Evolutionary conservation across 2,888 invertebrate species (phyloP).

Genomic region (Chymomyza fuscimana): DNA sequence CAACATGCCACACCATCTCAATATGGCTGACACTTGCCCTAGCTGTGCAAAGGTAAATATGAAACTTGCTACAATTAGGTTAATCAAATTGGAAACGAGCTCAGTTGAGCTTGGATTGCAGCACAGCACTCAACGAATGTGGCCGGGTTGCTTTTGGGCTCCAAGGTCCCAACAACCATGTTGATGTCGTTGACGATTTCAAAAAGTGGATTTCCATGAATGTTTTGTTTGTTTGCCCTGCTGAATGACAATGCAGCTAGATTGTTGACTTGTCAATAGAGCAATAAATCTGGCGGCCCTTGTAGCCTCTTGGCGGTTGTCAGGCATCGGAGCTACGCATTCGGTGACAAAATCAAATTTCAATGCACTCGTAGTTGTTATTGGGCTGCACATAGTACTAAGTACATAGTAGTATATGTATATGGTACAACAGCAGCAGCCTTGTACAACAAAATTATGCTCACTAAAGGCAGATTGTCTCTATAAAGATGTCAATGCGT

Average conservation of each 20-base stretch:
- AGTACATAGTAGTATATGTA: not conserved
- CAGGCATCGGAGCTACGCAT: not conserved
- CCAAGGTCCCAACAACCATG: not conserved
- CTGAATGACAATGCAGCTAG: not conserved
- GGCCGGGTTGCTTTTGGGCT: not conserved
- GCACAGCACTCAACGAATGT: not conserved
- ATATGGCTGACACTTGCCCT: conserved; percentile 95
- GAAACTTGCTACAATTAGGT: conserved; percentile 27
- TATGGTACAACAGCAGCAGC: not conserved
- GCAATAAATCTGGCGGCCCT: conserved; percentile 54
- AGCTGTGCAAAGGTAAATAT: conserved; percentile 88
- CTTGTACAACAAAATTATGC: conserved; percentile 37
- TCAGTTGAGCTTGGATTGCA: not conserved
- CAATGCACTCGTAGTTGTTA: conserved; percentile 20
- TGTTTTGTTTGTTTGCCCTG: not conserved
- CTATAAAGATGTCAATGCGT: conserved; percentile 1
- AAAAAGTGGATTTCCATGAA: not conserved
- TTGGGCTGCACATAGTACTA: no score
- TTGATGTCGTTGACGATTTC: not conserved
- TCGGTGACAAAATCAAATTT: conserved; percentile 34
- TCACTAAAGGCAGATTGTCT: conserved; percentile 4
- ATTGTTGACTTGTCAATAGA: conserved; percentile 57
- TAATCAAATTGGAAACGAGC: not conserved
- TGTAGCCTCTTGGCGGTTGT: conserved; percentile 18
- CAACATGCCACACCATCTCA: conserved; percentile 95